These are phyloP conservation scores for Dolichoris vasculosae DNA, from an alignment of 1,140 invertebrate species.

Conservation along the genomic window DNA sequence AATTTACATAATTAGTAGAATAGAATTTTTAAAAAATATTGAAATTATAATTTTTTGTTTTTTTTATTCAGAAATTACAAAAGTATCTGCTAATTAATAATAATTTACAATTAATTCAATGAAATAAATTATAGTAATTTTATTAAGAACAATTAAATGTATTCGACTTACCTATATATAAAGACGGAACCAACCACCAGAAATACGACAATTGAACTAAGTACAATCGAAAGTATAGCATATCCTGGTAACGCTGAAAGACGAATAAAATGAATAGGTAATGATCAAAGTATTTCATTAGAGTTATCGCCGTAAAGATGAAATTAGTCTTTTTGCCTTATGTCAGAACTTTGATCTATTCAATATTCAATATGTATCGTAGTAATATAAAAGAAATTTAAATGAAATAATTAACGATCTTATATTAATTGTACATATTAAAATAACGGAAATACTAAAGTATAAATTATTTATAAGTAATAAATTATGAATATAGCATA, in stretches of 20 bases:
- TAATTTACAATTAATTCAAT: too few species aligned
- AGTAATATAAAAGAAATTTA: neutral
- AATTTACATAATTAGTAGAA: too few species aligned
- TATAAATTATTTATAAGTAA: too few species aligned
- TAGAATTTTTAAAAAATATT: too few species aligned
- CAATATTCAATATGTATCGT: neutral
- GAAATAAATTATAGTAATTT: neutral
- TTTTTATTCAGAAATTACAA: too few species aligned
- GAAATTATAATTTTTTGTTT: too few species aligned
- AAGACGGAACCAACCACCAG: constrained; percentile 84
- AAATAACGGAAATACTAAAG: too few species aligned
- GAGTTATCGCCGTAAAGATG: neutral
- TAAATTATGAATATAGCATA: too few species aligned
- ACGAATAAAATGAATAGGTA: constrained; percentile 28
- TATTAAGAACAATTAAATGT: neutral
- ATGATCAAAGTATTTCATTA: constrained; percentile 7
- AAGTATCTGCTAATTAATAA: too few species aligned
- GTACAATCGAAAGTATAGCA: constrained; percentile 88
- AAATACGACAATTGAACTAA: constrained; percentile 85
- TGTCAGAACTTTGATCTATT: neutral
- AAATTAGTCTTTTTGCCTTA: neutral
- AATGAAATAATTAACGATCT: neutral
- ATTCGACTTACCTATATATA: constrained; percentile 77
- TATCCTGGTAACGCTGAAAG: constrained; percentile 85
- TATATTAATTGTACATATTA: too few species aligned